Base-by-base conservation (phyloP, 2,888 invertebrate genomes). In the Fragum sueziense region DNA sequence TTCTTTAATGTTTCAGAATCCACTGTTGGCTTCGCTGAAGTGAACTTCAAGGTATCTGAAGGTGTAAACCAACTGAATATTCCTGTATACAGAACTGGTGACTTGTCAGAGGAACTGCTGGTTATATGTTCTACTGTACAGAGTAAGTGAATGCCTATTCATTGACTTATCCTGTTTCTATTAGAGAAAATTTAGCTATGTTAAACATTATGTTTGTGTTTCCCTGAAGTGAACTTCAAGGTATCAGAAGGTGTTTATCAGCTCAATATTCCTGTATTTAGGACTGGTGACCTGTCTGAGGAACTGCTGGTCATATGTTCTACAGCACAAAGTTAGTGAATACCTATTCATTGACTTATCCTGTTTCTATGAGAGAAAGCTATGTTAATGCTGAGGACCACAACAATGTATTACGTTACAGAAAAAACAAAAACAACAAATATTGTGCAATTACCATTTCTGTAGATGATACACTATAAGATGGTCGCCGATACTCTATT, bases 401-500 rank as follows among this genome's bases (percentile, higher is more conserved):
- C 74, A 87, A 85, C 67, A 92, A 90, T 77, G 82, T 90, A 31
- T 72, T 93, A 41, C 85, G 90, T 9, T 91, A 93, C 84, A 90
- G 88, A 72, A 85, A 87, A 33, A 88, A 88, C 9, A 90, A 92
- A 76, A 84, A 85, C 34, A 86, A 89, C 51, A 88, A 89, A 52
- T 86, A 82, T 73, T 93, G 93, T 80, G 78, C 79, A 0, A 85
- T 93, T n/a, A 88, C 86, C 20, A 87, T 93, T 81, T n/a, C n/a
- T n/a, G 92, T 93, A 69, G 93, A 93, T 70, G 93, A 93, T 84
- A 90, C 92, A n/a, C 87, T 93, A 29, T 90, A 85, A 74, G 93
- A 93, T 83, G 88, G n/a, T n/a, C n/a, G n/a, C n/a, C n/a, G n/a
- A n/a, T n/a, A n/a, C n/a, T n/a, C n/a, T n/a, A n/a, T n/a, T n/a